Base-by-base conservation (phyloP, 92 coral and sea anemone species). In the Umimayanthus chanpuru region DNA sequence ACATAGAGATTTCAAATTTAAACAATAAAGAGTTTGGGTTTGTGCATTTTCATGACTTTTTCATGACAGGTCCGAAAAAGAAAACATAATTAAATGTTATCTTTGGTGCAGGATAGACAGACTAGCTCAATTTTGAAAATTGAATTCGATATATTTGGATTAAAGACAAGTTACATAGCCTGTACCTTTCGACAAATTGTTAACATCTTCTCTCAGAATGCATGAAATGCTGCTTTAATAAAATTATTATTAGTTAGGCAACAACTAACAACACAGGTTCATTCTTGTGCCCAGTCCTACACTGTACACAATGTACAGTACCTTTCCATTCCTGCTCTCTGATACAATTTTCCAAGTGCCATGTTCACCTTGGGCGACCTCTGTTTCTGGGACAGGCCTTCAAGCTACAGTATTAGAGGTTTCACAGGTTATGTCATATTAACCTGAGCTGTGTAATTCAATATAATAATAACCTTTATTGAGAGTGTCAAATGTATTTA, bases 301-400 rank as follows among this genome's bases (percentile, higher is more conserved):
- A n/a, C n/a, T n/a, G n/a, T n/a, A n/a, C n/a, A 5, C 16, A 68
- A 10, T 49, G 12, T 77, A 32, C 36, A 32, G 36, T 32, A 97
- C 99, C 99, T 95, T 86, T 97, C 99, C 93, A 95, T 94, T 32
- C 99, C 99, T 88, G 93, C 91, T 76, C 94, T 85, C 77, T 95
- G 98, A 85, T 97, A 95, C 23, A 97, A 93, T 88, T 93, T 92
- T 39, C 97, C 99, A 41, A 97, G 93, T 16, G 98, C 95, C 97
- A 95, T 97, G 89, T 94, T 95, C 15, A 97, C 92, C 85, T 94
- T 96, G 25, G 95, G 92, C 28, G 98, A 92, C 71, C 99, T 95
- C 82, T 97, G 99, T 88, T 95, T 97, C 91, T 96, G 99, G n/a
- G 99, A 92, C 81, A 97, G 94, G 41, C 98, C 99, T 73, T 97